Evolutionary conservation across 30 jellyfish, hydroid and myxozoan genomes (phyloP).

Genomic region (Aurelia aurita): DNA sequence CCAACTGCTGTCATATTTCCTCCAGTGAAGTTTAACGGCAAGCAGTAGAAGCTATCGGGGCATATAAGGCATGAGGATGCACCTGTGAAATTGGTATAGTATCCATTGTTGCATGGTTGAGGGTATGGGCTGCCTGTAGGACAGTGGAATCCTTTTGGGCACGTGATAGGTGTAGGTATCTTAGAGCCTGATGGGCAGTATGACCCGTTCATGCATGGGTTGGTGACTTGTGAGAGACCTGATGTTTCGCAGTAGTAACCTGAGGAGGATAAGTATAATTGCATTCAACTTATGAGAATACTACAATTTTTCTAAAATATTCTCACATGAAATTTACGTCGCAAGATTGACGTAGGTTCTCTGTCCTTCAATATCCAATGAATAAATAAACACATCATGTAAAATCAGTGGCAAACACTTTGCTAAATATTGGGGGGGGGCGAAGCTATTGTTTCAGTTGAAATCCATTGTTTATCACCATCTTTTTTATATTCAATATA

Average conservation of each 20-base stretch:
- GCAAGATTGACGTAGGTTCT: no score
- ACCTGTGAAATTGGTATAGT: constrained; percentile 87
- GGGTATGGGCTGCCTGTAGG: constrained; percentile 95
- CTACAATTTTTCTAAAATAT: no score
- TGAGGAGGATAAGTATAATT: not conserved
- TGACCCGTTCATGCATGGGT: constrained; percentile 86
- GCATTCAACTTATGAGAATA: not conserved
- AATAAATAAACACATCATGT: no score
- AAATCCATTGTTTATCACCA: no score
- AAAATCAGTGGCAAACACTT: no score
- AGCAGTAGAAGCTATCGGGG: constrained; percentile 88
- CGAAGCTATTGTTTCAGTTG: no score
- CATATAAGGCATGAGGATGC: constrained; percentile 83
- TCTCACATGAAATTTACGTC: no score
- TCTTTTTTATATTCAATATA: no score
- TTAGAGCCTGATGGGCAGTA: constrained; percentile 97
- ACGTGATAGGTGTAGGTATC: constrained; percentile 79
- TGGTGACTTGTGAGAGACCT: constrained; percentile 82
- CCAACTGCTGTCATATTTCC: constrained; percentile 55
- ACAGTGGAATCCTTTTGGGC: constrained; percentile 97
- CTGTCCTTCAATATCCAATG: no score
- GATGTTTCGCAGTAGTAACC: constrained; percentile 94
- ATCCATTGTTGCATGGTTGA: constrained; percentile 89
- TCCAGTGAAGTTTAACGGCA: constrained; percentile 82
- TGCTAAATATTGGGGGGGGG: no score